Evolutionary conservation across 1,140 invertebrate genomes (phyloP).

Genomic region (Steinernema feltiae): DNA sequence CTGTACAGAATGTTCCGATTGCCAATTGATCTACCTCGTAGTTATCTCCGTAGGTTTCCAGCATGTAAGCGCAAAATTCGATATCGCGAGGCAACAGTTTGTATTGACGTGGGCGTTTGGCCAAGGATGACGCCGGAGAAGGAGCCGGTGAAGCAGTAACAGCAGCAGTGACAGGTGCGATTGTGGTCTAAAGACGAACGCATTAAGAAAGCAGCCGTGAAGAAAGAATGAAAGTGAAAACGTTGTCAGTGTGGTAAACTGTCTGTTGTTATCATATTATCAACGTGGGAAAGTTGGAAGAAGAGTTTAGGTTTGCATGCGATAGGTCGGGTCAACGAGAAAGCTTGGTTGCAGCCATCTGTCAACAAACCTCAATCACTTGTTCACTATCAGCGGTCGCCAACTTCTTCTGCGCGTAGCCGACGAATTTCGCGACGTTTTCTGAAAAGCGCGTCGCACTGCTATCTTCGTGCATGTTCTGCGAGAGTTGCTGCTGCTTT

Average conservation of each 20-base stretch:
- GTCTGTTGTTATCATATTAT: not conserved
- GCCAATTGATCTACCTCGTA: constrained; percentile 20
- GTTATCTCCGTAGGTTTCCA: constrained; percentile 35
- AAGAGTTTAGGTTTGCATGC: not conserved
- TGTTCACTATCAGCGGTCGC: not conserved
- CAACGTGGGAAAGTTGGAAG: not conserved
- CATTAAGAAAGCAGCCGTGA: not conserved
- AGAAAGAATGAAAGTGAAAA: not conserved
- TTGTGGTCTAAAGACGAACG: not conserved
- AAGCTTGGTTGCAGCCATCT: not conserved
- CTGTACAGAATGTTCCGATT: not conserved
- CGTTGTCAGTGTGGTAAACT: not conserved
- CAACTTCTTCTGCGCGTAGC: not conserved
- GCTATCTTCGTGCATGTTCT: too few species aligned
- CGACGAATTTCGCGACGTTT: not conserved
- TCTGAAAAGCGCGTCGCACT: not conserved
- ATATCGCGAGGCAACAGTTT: constrained; percentile 37
- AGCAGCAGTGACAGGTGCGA: not conserved
- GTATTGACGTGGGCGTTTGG: constrained; percentile 32
- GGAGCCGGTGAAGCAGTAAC: constrained; percentile 16
- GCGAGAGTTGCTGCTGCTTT: not conserved
- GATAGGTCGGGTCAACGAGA: not conserved
- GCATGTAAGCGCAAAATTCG: constrained; percentile 33
- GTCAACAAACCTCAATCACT: constrained; percentile 1
- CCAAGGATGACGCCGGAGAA: constrained; percentile 5